These are phyloP conservation scores for Lapara coniferarum DNA, from an alignment of 2,888 invertebrate species.

Conservation along the genomic window DNA sequence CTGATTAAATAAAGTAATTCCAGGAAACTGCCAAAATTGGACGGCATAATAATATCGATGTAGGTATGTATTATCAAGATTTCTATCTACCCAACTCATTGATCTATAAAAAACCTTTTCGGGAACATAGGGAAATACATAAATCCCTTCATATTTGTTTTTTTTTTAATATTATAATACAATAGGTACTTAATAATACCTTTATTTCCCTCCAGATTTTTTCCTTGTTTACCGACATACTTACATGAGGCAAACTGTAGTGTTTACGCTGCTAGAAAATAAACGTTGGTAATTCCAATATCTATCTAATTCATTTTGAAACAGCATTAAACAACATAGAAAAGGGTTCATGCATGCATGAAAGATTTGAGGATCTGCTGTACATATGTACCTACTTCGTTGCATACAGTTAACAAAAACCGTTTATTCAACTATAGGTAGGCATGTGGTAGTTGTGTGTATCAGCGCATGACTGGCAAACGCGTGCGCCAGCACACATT, in stretches of 20 bases:
- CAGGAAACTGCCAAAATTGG: too few relatives aligned
- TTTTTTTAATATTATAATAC: too few relatives aligned
- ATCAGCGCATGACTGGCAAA: constrained; percentile 70
- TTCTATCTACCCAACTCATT: too few relatives aligned
- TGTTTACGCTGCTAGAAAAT: not conserved
- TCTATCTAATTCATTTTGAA: not conserved
- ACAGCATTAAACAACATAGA: not conserved
- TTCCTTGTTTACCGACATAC: too few relatives aligned
- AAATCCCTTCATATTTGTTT: too few relatives aligned
- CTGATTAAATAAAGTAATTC: not conserved
- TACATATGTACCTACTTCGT: not conserved
- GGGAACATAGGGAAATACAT: too few relatives aligned
- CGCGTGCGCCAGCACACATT: constrained; percentile 61
- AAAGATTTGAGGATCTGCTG: not conserved
- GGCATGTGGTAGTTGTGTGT: constrained; percentile 40
- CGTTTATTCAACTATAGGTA: constrained; percentile 22
- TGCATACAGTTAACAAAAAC: constrained; percentile 6
- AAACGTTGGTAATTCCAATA: not conserved
- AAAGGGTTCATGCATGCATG: not conserved
- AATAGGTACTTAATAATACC: not conserved
- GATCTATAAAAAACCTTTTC: too few relatives aligned
- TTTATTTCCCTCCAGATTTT: too few relatives aligned
- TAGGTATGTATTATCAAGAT: too few relatives aligned
- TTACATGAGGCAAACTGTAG: too few relatives aligned
- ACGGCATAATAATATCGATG: too few relatives aligned